Evolutionary conservation across 2,888 invertebrate species (phyloP), one percentile per base, ranked within the genome.

Genomic region (Pristionchus entomophagus): DNA sequence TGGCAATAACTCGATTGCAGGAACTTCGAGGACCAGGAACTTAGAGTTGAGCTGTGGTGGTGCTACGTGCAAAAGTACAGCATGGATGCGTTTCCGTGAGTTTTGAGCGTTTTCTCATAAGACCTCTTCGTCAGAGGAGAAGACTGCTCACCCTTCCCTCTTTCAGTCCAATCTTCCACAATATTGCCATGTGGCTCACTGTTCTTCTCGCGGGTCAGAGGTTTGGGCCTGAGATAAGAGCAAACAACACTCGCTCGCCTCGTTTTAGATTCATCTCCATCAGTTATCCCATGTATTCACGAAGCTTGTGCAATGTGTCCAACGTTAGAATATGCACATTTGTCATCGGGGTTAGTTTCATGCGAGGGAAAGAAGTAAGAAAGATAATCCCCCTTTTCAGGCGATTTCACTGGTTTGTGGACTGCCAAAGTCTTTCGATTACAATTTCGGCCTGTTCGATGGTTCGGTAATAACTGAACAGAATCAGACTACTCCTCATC

Each of bases 181-280:
- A 97, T 22, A 97, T 97, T 6, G 97, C 97, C 91, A 97, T 97
- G 90, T 98, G 97, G 97, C 94, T 97, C 91, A 97, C 97, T 0
- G 95, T 97, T 89, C 96, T 97, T 0, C 94, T 98, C 88, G 97
- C 97, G 0, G 96, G 96, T 29, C 98, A 98, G 94, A 95, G 97
- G 90, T 92, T 29, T 17, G 29, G 5, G 59, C n/a, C 10, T 8
- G 17, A 32, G 65, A 65, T 35, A 19, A 59, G 17, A 26, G 26
- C 17, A 35, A 35, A 65, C 53, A 56, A 86, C 35, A 69, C 45
- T 45, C 32, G 59, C 26, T 26, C 14, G 45, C 45, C 38, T 81
- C 53, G 29, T 80, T 91, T 49, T 86, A 93, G 93, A 81, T 98
- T 97, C 95, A 96, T 98, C 92, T 98, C 97, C 94, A 97, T 98